Conservation (phyloP, 2,113 vertebrate genomes). For the Meleagris gallopavo region DNA sequence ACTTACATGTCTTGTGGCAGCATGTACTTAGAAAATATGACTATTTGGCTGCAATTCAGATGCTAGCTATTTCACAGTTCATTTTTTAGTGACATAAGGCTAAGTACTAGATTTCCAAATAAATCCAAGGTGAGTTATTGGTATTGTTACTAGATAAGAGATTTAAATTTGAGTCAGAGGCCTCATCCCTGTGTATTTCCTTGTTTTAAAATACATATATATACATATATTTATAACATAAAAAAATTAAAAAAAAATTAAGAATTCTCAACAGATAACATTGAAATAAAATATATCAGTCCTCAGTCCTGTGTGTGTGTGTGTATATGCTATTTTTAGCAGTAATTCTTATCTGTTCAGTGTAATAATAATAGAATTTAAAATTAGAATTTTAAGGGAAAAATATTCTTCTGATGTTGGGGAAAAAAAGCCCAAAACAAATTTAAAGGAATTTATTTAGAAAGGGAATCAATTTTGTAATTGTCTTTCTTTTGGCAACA, state of each 20-base stretch:
- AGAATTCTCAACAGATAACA: not conserved
- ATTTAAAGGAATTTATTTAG: not conserved
- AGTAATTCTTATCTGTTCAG: not conserved
- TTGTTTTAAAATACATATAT: not conserved
- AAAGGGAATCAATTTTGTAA: rapidly evolving
- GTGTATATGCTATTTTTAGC: not conserved
- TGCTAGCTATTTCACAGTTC: not conserved
- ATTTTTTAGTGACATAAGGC: not conserved
- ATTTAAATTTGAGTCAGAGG: not conserved
- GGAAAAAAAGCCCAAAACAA: not conserved
- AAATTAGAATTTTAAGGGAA: not conserved
- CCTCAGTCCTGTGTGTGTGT: not conserved
- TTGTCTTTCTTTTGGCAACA: not conserved
- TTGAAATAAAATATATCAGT: not conserved
- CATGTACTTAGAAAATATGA: not conserved
- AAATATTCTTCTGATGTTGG: not conserved
- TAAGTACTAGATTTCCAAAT: not conserved
- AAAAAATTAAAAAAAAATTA: not conserved
- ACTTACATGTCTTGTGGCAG: not conserved
- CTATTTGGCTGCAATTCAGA: not conserved
- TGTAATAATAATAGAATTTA: not conserved
- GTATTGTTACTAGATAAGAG: not conserved
- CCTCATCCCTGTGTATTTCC: not conserved
- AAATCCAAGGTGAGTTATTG: not conserved
- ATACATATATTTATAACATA: no score